Evolutionary conservation across 2,888 invertebrate species (phyloP).

Genomic region (Fabriciana adippe): DNA sequence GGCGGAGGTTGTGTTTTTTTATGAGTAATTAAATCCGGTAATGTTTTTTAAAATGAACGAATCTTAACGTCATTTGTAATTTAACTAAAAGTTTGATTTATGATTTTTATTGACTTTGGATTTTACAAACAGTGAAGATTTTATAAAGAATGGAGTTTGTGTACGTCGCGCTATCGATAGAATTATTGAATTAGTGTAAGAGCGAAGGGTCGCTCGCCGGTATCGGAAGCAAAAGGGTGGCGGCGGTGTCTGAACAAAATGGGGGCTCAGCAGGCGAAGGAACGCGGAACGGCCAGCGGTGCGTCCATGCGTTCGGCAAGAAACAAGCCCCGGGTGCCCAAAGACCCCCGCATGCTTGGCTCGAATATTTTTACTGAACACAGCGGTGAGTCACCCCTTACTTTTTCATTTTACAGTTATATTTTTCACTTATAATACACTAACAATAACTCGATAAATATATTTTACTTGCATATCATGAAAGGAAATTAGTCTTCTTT

Average conservation of each 20-base stretch:
- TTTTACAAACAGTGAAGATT: conserved; percentile 32
- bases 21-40: conserved; percentile 52
- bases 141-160: conserved; percentile 52
- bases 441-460: not conserved
- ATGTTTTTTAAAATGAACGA: conserved; percentile 49
- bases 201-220: conserved; percentile 45
- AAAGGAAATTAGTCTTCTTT: not conserved
- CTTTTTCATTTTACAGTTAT: conserved; percentile 10
- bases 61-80: conserved; percentile 42
- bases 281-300: conserved; percentile 88
- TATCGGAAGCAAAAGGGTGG: conserved; percentile 88
- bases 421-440: conserved; percentile 8
- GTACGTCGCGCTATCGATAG: conserved; percentile 53
- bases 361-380: conserved; percentile 97
- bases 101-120: conserved; percentile 30
- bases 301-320: conserved; percentile 88
- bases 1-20: conserved; percentile 73
- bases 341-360: conserved; percentile 92
- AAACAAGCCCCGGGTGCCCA: conserved; percentile 88
- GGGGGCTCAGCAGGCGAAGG: conserved; percentile 97
- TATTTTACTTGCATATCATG: not conserved
- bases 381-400: conserved; percentile 87
- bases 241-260: conserved; percentile 73
- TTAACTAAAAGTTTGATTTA: conserved; percentile 20
- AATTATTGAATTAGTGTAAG: conserved; percentile 65